Percentiles rank a stretch among this genome's conserved stretches.
These are phyloP conservation scores for Lomographa bimaculata DNA, from an alignment of 2,888 invertebrate species.

Conservation along the genomic window DNA sequence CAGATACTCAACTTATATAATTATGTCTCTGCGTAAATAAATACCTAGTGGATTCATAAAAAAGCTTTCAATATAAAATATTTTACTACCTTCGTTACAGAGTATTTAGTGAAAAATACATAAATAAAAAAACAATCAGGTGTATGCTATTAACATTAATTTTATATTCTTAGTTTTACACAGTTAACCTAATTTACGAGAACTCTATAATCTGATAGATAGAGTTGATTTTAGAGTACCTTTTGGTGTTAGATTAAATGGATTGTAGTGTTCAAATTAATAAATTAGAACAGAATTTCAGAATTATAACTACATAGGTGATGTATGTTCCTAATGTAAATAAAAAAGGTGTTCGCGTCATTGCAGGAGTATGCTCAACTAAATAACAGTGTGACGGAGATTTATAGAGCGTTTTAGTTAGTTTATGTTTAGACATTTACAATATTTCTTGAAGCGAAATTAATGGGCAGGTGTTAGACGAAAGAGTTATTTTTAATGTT, in stretches of 20 bases:
- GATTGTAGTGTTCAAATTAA: no score
- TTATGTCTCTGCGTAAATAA: constrained; percentile 20
- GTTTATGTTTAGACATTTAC: constrained; percentile 35
- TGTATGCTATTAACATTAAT: constrained; percentile 57
- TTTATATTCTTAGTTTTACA: constrained; percentile 50
- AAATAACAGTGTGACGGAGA: constrained; percentile 44
- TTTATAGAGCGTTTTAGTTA: constrained; percentile 44
- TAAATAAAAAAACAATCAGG: constrained; percentile 65
- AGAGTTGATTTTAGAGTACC: constrained; percentile 11
- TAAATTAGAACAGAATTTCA: constrained; percentile 13
- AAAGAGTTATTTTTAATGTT: constrained; percentile 11
- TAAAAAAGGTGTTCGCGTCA: constrained; percentile 41
- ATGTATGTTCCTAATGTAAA: constrained; percentile 53
- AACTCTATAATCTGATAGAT: not conserved
- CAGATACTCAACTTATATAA: constrained; percentile 20
- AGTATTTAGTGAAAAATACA: constrained; percentile 21
- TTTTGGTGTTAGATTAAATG: constrained; percentile 2
- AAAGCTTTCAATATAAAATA: constrained; percentile 31
- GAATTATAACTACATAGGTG: constrained; percentile 49
- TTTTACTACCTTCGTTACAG: constrained; percentile 22
- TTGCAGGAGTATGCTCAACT: constrained; percentile 38
- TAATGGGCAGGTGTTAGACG: constrained; percentile 21
- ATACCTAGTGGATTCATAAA: constrained; percentile 29
- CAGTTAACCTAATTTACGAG: no score
- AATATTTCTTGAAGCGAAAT: constrained; percentile 18